phyloP scores from a whole-genome alignment of 64 coral and sea anemone genomes.

The Acropora tenuis region DNA sequence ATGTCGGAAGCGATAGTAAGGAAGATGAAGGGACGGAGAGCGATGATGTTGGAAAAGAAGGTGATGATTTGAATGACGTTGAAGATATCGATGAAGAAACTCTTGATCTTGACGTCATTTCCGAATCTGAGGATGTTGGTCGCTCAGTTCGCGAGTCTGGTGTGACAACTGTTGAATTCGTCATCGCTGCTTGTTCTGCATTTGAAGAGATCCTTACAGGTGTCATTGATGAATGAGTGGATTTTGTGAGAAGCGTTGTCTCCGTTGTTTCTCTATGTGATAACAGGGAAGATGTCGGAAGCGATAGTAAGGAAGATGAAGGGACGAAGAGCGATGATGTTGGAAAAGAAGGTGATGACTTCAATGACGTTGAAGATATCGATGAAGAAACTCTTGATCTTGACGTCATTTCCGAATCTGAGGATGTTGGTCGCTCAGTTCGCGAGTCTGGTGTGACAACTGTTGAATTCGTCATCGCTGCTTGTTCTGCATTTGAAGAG shows the following conservation, averaged over 20 bases:
- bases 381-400: too few relatives aligned
- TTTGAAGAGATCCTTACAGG: not conserved
- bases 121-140: not conserved
- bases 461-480: not conserved
- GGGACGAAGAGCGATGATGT: too few relatives aligned
- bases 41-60: too few relatives aligned
- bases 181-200: not conserved
- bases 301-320: too few relatives aligned
- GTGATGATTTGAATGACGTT: too few relatives aligned
- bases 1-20: not conserved
- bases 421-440: not conserved
- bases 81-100: too few relatives aligned
- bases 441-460: not conserved
- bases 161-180: not conserved
- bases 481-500: not conserved
- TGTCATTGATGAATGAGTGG: not conserved
- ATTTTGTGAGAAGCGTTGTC: not conserved
- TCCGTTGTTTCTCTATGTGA: not conserved
- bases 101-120: too few relatives aligned
- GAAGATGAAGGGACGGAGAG: too few relatives aligned
- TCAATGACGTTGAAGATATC: too few relatives aligned
- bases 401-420: too few relatives aligned
- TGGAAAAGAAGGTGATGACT: too few relatives aligned
- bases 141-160: not conserved
- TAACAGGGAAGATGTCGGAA: not conserved